Evolutionary conservation across 1,140 invertebrate species (phyloP).

Genomic region (Rhopalosiphum padi): DNA sequence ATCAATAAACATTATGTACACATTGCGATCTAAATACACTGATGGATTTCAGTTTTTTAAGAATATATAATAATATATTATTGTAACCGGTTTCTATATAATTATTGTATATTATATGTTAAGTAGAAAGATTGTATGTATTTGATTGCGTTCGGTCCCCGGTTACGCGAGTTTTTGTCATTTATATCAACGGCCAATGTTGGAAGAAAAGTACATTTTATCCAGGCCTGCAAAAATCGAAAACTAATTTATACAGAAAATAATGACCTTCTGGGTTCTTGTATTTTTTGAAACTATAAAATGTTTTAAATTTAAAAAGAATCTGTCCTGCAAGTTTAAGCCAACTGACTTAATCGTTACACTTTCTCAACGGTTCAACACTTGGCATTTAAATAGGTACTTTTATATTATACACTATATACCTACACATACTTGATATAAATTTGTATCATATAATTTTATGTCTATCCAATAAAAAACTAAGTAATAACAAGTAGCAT

Average conservation of each 20-base stretch:
- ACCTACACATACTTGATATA: no score
- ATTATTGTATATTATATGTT: constrained; percentile 12
- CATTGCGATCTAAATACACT: background rate
- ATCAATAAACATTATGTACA: background rate
- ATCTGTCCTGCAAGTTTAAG: background rate
- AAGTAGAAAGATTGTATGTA: background rate
- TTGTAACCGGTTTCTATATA: background rate
- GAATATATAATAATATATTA: constrained; percentile 20
- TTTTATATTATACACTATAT: no score
- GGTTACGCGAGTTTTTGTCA: background rate
- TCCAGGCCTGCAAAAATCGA: background rate
- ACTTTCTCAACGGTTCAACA: background rate
- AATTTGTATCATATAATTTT: background rate
- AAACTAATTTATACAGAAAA: background rate
- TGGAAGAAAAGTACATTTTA: background rate
- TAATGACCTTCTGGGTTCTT: background rate
- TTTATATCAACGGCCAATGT: background rate
- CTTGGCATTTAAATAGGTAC: background rate
- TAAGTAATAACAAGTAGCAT: background rate
- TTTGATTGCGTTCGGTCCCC: background rate
- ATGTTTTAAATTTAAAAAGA: background rate
- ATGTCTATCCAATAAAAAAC: background rate
- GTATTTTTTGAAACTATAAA: background rate
- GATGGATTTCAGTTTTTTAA: background rate
- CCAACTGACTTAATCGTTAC: background rate